Percentiles rank a stretch among this genome's conserved stretches.
These are phyloP conservation scores for Diphyllodes magnificus DNA, from an alignment of 2,113 vertebrate genomes.

Conservation along the genomic window DNA sequence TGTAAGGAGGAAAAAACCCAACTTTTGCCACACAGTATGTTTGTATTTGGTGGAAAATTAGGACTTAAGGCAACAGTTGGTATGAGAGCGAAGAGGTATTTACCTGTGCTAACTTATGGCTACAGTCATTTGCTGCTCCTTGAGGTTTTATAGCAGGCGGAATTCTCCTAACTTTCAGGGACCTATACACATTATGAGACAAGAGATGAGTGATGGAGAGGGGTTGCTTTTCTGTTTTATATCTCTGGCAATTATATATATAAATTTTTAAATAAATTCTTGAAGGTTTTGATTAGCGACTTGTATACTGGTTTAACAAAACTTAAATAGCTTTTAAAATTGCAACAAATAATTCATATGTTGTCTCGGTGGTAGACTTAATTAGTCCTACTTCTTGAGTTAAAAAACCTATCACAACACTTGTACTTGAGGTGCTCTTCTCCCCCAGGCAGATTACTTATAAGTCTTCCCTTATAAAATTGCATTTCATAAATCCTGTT, in stretches of 20 bases:
- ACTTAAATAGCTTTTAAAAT: not conserved
- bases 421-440: not conserved
- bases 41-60: not conserved
- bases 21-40: not conserved
- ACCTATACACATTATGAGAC: not conserved
- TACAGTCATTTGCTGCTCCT: not conserved
- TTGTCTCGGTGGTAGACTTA: not conserved
- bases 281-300: not conserved
- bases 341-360: not conserved
- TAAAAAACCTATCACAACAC: not conserved
- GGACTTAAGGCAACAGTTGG: not conserved
- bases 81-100: not conserved
- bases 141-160: not conserved
- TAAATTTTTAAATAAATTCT: not conserved
- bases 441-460: not conserved
- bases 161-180: not conserved
- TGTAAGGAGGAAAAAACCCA: not conserved
- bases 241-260: not conserved
- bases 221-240: not conserved
- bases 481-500: not conserved
- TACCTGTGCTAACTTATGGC: not conserved
- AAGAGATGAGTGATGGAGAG: not conserved
- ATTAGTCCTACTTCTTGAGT: not conserved
- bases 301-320: not conserved
- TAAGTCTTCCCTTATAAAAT: not conserved